Conservation (phyloP, 2,113 vertebrate genomes). For the Orcinus orca region DNA sequence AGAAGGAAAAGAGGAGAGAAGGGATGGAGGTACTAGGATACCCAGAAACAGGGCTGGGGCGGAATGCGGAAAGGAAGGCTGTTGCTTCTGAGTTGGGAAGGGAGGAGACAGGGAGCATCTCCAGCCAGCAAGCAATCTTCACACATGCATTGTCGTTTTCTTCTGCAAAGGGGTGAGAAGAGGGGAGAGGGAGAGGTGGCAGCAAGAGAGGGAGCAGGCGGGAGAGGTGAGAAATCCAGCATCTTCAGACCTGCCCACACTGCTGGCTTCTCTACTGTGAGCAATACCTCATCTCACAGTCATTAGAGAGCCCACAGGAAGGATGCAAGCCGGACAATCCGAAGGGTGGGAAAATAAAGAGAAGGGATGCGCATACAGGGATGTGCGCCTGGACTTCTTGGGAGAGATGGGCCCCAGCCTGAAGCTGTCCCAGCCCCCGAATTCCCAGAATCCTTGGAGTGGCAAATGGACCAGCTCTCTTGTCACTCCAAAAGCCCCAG, state of each 20-base stretch:
- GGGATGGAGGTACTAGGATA: not conserved
- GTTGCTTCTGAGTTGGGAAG: not conserved
- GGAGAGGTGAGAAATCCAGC: constrained; percentile 70
- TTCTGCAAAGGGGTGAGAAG: constrained; percentile 64
- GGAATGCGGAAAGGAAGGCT: not conserved
- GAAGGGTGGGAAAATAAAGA: constrained; percentile 25
- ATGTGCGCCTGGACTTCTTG: not conserved
- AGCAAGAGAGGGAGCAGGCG: not conserved
- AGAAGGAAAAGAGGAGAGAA: not conserved
- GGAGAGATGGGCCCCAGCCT: not conserved
- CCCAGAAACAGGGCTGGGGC: not conserved
- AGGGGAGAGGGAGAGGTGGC: constrained; percentile 33
- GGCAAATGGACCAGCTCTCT: not conserved
- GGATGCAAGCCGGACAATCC: constrained; percentile 21
- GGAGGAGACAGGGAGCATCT: not conserved
- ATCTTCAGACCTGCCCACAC: constrained; percentile 71
- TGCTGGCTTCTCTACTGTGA: constrained; percentile 30
- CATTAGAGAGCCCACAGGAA: constrained; percentile 60
- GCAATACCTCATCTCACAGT: constrained; percentile 49
- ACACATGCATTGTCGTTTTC: constrained; percentile 13
- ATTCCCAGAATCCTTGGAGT: not conserved
- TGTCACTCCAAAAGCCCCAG: not conserved
- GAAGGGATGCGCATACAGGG: not conserved
- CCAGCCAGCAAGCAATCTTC: constrained; percentile 64
- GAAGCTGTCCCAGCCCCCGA: not conserved